Evolutionary conservation across 1,140 invertebrate genomes (phyloP).

Genomic region (Diabrotica virgifera): DNA sequence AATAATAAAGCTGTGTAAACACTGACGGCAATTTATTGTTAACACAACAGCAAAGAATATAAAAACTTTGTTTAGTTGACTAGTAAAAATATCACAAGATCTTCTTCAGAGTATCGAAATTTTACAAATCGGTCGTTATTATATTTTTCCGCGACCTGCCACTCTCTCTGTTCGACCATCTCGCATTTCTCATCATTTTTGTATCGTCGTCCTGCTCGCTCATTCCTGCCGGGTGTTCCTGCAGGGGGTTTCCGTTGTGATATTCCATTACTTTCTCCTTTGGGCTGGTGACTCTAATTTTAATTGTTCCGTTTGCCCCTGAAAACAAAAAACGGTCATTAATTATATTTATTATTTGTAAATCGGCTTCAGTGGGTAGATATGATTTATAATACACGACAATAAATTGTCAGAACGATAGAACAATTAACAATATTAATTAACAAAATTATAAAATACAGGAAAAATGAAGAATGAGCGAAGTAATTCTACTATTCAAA

Average conservation of each 20-base stretch:
- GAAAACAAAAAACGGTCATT: neutral
- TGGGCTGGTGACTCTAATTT: conserved; percentile 6
- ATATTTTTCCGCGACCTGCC: neutral
- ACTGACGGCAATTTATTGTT: no score
- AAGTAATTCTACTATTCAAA: no score
- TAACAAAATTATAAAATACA: no score
- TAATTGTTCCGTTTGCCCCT: conserved; percentile 6
- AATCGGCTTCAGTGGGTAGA: no score
- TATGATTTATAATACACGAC: no score
- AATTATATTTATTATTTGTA: no score
- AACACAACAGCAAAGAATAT: no score
- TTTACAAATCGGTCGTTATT: conserved; percentile 14
- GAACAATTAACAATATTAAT: no score
- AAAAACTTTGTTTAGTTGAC: neutral
- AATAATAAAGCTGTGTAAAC: no score
- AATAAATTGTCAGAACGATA: no score
- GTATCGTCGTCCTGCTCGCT: neutral
- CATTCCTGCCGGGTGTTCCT: neutral
- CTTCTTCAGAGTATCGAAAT: neutral
- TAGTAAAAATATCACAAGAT: conserved; percentile 6
- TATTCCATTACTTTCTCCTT: conserved; percentile 4
- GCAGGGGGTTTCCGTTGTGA: conserved; percentile 5
- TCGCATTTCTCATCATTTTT: neutral
- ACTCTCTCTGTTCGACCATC: conserved; percentile 3
- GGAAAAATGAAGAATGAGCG: no score